Percentiles rank a stretch among this genome's conserved stretches.
These are phyloP conservation scores for Lagenorhynchus albirostris DNA, from an alignment of 2,113 vertebrate species.

Conservation along the genomic window DNA sequence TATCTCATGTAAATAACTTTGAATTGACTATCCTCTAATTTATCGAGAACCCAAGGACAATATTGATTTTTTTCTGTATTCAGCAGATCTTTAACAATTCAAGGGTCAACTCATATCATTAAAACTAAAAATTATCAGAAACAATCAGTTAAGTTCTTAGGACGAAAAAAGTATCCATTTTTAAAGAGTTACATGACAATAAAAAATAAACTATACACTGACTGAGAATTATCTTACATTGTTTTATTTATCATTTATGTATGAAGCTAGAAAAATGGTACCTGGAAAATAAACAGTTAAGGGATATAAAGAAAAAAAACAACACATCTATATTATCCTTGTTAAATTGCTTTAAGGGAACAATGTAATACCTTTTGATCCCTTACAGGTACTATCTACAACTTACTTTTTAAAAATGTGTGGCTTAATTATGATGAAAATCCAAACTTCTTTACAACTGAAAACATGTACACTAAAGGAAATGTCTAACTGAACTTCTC, in stretches of 20 bases:
- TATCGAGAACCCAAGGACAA: neutral
- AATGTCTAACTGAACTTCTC: neutral
- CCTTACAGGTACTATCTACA: neutral
- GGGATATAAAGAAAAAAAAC: neutral
- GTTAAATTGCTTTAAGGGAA: neutral
- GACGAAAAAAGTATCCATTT: neutral
- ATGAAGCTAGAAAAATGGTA: constrained; percentile 21
- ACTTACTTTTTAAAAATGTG: neutral
- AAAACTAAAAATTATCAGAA: neutral
- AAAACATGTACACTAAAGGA: neutral
- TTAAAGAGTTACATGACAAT: neutral
- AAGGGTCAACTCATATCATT: neutral
- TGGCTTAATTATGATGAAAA: neutral
- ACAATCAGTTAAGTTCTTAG: neutral
- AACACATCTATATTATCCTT: neutral
- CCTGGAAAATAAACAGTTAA: neutral
- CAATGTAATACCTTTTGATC: neutral
- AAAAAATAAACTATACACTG: neutral
- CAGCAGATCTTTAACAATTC: neutral
- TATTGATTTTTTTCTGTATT: neutral
- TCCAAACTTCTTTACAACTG: neutral
- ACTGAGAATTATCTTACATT: too few species aligned
- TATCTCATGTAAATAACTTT: neutral
- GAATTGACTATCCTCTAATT: neutral
- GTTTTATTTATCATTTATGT: neutral